These are phyloP conservation scores for Sinocyclocheilus anophthalmus DNA, from an alignment of 2,113 vertebrate genomes.

Conservation along the genomic window DNA sequence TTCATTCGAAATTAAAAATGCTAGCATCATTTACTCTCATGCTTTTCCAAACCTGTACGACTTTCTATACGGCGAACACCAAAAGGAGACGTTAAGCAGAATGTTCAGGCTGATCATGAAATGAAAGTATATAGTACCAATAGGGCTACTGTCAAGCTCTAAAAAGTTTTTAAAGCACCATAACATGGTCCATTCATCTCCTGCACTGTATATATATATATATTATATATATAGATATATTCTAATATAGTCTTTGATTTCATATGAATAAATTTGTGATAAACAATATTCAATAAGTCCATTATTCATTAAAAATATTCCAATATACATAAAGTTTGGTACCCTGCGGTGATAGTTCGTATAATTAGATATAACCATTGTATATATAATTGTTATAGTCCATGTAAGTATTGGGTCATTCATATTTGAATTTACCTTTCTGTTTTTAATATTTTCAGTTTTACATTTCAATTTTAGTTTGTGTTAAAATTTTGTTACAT, in stretches of 20 bases:
- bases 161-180: too few species aligned
- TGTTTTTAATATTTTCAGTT: too few species aligned
- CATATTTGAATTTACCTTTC: too few species aligned
- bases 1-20: constrained; percentile 26
- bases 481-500: too few species aligned
- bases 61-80: too few species aligned
- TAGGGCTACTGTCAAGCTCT: neutral
- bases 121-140: neutral
- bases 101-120: neutral
- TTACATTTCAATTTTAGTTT: too few species aligned
- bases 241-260: too few species aligned
- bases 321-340: neutral
- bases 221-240: too few species aligned
- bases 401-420: neutral
- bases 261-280: too few species aligned
- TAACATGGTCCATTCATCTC: neutral
- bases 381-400: neutral
- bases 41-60: neutral
- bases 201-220: neutral
- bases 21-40: neutral
- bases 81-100: neutral
- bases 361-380: neutral
- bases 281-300: too few species aligned
- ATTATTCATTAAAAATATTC: neutral
- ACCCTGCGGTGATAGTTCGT: neutral